Conservation (phyloP, 2,113 vertebrate genomes). For the Marcusenius ussheri region DNA sequence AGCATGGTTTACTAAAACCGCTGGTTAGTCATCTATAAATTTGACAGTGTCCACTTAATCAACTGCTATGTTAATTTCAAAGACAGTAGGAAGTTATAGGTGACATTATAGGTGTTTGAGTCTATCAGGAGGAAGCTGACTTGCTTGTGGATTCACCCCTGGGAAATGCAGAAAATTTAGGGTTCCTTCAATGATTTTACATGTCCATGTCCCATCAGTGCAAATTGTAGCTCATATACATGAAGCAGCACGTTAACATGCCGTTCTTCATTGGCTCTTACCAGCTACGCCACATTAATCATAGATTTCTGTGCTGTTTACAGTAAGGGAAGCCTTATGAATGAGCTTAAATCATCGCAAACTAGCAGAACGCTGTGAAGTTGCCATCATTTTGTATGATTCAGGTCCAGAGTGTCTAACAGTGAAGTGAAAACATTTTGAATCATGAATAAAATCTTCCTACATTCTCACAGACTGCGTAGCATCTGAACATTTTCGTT, state of each 20-base stretch:
- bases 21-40: background rate
- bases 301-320: background rate
- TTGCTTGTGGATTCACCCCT: background rate
- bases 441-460: background rate
- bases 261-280: background rate
- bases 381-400: background rate
- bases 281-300: background rate
- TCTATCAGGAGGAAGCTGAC: background rate
- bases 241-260: background rate
- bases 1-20: background rate
- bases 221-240: background rate
- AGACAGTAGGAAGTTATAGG: background rate
- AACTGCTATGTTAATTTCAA: background rate
- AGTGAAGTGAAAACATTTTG: background rate
- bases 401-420: background rate
- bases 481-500: background rate
- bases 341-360: background rate
- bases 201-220: background rate
- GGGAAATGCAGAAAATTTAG: background rate
- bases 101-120: background rate
- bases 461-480: background rate
- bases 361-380: background rate
- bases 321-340: background rate
- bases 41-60: background rate
- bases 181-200: background rate